Evolutionary conservation across 2,113 vertebrate genomes (phyloP), one percentile per base, ranked within the genome.

Genomic region (Hyaena hyaena): DNA sequence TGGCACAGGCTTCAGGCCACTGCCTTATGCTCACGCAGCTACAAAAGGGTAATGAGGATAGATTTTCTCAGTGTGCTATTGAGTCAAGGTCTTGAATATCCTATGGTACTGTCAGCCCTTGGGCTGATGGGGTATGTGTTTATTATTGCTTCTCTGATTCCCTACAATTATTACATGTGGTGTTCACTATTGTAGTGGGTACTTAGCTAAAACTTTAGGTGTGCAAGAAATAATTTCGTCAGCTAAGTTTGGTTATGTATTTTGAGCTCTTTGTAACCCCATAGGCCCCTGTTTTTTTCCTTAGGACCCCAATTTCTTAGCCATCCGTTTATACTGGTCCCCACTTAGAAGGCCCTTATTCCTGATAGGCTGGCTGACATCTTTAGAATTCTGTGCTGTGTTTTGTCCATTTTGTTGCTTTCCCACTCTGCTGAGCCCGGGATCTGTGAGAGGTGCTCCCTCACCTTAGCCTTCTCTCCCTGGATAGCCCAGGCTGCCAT

Each of bases 11-110:
- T 93, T 43, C 16, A 76, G 55, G 53, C 26, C 43, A 69, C 39
- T 68, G 35, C n/a, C 48, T 8, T 16, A 7, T 43, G 45, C 48
- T 96, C 35, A 31, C 39, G 48, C 50, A n/a, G 83, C 39, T 90
- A 4, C 43, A 45, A 87, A 92, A 92, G 68, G 48, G 35, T 80
- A 89, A 87, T 53, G 87, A 92, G 89, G 43, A 93, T 93, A 16
- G 87, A 95, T 92, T 95, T 95, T 80, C 58, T 93, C 68, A 61
- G 48, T 55, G 35, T 19, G 17, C n/a, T 84, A 43, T 92, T n/a
- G 69, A 96, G 3, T 0, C 0, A 77, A 88, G 45, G 14, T 24
- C 31, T 24, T 89, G 43, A 33, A 35, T 79, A 10, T 73, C 77
- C 45, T 90, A 0, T 17, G 35, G 28, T 28, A 7, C 31, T 90